Evolutionary conservation across 2,113 vertebrate genomes (phyloP).

Genomic region (Chlamydotis undulata): DNA sequence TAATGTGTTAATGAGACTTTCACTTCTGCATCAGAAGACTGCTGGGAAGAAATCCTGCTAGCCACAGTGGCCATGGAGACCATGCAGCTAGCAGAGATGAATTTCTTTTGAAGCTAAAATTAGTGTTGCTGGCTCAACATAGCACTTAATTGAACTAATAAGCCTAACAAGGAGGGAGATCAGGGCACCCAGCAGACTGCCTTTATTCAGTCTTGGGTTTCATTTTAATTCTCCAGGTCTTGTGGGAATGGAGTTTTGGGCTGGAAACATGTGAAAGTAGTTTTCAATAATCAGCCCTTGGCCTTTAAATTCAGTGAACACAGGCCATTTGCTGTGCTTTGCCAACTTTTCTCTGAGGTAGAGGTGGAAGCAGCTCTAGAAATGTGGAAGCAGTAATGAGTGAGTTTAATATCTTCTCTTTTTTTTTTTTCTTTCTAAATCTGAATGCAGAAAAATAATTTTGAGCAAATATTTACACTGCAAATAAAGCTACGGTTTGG

Average conservation of each 20-base stretch:
- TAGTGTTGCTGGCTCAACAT: neutral
- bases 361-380: neutral
- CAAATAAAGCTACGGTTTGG: neutral
- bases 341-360: neutral
- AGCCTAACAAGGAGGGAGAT: neutral
- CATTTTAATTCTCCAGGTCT: neutral
- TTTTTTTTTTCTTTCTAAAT: neutral
- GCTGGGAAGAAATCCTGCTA: neutral
- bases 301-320: neutral
- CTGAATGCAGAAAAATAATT: neutral
- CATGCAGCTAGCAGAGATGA: neutral
- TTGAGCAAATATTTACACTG: neutral
- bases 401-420: neutral
- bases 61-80: neutral
- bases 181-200: neutral
- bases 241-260: neutral
- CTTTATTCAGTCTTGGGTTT: neutral
- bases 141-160: conserved; percentile 2
- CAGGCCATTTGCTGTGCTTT: neutral
- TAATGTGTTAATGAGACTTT: neutral
- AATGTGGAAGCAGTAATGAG: neutral
- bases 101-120: conserved; percentile 28
- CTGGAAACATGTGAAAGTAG: neutral
- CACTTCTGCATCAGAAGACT: neutral
- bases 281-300: neutral